These are phyloP conservation scores for Monopis laevigella DNA, from an alignment of 2,888 invertebrate genomes.

Conservation along the genomic window DNA sequence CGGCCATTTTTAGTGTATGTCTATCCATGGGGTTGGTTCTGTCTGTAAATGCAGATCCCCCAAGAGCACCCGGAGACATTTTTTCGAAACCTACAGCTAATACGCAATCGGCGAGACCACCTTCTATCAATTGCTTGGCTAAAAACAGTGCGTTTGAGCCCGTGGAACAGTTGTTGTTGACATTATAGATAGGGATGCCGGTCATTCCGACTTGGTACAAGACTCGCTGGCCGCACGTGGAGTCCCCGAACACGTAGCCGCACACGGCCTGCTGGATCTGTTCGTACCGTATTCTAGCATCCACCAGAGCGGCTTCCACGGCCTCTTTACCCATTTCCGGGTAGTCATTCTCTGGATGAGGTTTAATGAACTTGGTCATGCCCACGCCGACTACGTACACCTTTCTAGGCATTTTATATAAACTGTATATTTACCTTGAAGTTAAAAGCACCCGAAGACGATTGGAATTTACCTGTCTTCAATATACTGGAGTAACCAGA, in stretches of 20 bases:
- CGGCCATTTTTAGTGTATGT: slow-evolving; percentile 86
- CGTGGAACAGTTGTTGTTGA: slow-evolving; percentile 98
- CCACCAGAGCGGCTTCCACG: slow-evolving; percentile 84
- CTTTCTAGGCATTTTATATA: slow-evolving; percentile 58
- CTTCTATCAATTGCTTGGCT: slow-evolving; percentile 92
- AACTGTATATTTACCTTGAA: slow-evolving; percentile 41
- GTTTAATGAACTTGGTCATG: slow-evolving; percentile 99
- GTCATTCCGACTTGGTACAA: slow-evolving; percentile 95
- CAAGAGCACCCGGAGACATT: slow-evolving; percentile 93
- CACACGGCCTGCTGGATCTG: slow-evolving; percentile 90
- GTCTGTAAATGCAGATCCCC: slow-evolving; percentile 77
- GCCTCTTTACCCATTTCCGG: slow-evolving; percentile 96
- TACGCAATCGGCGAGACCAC: slow-evolving; percentile 86
- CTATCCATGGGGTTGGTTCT: slow-evolving; percentile 90
- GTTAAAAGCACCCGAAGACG: slow-evolving; percentile 31
- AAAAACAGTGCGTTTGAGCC: slow-evolving; percentile 93
- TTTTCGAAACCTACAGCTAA: slow-evolving; percentile 97
- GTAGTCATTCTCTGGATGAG: slow-evolving; percentile 89
- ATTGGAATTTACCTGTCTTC: slow-evolving; percentile 24
- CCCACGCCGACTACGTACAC: slow-evolving; percentile 96
- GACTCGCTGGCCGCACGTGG: slow-evolving; percentile 94
- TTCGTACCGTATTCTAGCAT: slow-evolving; percentile 79
- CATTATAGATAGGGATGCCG: slow-evolving; percentile 97
- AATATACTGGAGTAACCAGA: slow-evolving; percentile 20
- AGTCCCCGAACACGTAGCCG: slow-evolving; percentile 96